Percentiles rank a stretch among this genome's conserved stretches.
Evolutionary conservation across 1,140 invertebrate genomes (phyloP).

Genomic region (Pseudomyrmex pallidus): DNA sequence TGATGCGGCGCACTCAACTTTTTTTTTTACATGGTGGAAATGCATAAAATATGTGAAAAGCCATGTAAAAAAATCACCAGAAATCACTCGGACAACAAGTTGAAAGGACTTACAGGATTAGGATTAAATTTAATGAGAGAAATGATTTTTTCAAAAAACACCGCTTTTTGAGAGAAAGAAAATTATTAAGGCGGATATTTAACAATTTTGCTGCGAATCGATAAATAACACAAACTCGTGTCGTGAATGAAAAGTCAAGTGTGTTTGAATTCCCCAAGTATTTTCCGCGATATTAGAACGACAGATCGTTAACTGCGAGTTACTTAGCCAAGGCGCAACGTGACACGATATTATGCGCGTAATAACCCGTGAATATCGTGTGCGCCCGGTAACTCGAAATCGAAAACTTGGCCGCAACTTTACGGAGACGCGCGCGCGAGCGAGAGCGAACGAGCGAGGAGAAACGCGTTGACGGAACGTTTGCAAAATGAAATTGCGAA

Average conservation of each 20-base stretch:
- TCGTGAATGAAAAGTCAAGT: background rate
- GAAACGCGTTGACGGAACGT: slow-evolving; percentile 22
- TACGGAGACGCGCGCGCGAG: slow-evolving; percentile 15
- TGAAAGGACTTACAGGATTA: too few relatives aligned
- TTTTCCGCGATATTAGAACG: background rate
- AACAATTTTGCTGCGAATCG: too few relatives aligned
- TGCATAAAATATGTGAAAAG: too few relatives aligned
- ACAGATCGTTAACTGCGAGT: slow-evolving; percentile 27
- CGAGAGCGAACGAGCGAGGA: background rate
- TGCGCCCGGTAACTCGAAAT: slow-evolving; percentile 29
- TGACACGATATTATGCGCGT: slow-evolving; percentile 24
- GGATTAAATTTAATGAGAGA: too few relatives aligned
- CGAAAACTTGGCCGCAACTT: slow-evolving; percentile 48
- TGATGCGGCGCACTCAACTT: background rate
- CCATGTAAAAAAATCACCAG: too few relatives aligned
- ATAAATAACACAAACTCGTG: too few relatives aligned
- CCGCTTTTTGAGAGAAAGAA: too few relatives aligned
- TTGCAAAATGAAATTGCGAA: slow-evolving; percentile 63
- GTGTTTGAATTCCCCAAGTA: background rate
- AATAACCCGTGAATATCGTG: slow-evolving; percentile 45
- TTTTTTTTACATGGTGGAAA: too few relatives aligned
- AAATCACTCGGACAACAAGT: too few relatives aligned
- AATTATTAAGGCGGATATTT: too few relatives aligned
- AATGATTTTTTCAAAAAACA: too few relatives aligned
- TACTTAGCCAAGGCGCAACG: slow-evolving; percentile 19